Evolutionary conservation across 2,113 vertebrate genomes (phyloP).

Genomic region (Naja naja): DNA sequence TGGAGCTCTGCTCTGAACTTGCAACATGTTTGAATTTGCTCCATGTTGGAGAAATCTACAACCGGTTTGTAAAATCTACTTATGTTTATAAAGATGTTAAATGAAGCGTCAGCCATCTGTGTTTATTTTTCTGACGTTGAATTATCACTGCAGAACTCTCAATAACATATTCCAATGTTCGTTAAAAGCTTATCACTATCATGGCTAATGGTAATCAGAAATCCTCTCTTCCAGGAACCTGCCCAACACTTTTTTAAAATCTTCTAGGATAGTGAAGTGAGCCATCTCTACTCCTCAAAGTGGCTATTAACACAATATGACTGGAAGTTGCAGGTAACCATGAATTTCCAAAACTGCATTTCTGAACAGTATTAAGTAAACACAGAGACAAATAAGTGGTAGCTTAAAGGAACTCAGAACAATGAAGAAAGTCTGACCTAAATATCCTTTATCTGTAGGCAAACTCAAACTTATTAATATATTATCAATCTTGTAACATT

Average conservation of each 20-base stretch:
- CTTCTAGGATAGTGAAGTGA: background rate
- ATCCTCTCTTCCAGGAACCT: background rate
- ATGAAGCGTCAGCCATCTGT: too few species aligned
- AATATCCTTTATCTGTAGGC: background rate
- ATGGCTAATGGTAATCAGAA: background rate
- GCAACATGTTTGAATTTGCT: too few species aligned
- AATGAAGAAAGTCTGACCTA: background rate
- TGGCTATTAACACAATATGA: background rate
- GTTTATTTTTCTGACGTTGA: too few species aligned
- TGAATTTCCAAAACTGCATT: background rate
- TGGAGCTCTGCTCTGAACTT: too few species aligned
- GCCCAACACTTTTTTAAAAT: background rate
- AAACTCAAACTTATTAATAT: background rate
- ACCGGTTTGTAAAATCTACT: too few species aligned
- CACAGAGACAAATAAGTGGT: background rate
- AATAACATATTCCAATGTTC: background rate
- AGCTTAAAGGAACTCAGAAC: background rate
- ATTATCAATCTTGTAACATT: background rate
- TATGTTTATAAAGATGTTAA: too few species aligned
- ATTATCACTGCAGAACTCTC: too few species aligned
- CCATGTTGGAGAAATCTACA: too few species aligned
- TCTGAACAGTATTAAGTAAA: background rate
- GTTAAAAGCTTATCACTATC: background rate
- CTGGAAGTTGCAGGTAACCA: background rate
- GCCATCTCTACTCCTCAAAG: background rate